phyloP scores from a whole-genome alignment of 1,140 invertebrate genomes.

The Aethina tumida region DNA sequence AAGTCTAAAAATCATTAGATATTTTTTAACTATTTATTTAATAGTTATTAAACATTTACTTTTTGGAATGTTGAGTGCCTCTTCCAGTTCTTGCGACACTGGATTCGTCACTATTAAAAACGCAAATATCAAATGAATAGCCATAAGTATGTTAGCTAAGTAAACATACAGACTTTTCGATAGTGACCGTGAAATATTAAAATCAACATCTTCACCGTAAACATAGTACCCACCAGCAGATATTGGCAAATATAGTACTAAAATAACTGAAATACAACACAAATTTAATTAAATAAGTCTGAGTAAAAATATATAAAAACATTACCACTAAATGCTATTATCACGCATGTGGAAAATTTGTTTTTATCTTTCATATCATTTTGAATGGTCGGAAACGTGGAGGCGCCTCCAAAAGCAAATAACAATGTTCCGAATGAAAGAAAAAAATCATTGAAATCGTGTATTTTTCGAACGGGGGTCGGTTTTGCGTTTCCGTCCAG shows the following conservation, averaged over 20 bases:
- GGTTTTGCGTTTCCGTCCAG: conserved; percentile 35
- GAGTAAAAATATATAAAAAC: conserved; percentile 7
- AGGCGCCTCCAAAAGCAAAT: conserved; percentile 57
- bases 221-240: conserved; percentile 46
- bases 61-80: conserved; percentile 51
- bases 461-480: conserved; percentile 29
- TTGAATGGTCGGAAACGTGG: conserved; percentile 60
- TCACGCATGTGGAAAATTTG: conserved; percentile 39
- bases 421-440: conserved; percentile 53
- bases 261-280: conserved; percentile 42
- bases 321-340: conserved; percentile 22
- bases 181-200: conserved; percentile 46
- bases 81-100: conserved; percentile 58
- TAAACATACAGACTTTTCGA: conserved; percentile 38
- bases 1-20: conserved; percentile 44
- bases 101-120: conserved; percentile 59
- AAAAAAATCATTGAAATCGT: conserved; percentile 44
- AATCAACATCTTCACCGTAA: conserved; percentile 44
- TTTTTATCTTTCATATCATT: conserved; percentile 54
- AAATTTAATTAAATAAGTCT: conserved; percentile 8
- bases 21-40: neutral
- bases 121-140: conserved; percentile 49
- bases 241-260: conserved; percentile 48
- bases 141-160: conserved; percentile 49
- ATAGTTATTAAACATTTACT: conserved; percentile 38